Conservation (phyloP, 2,888 invertebrate species). For the Sarcophaga subvicina region DNA sequence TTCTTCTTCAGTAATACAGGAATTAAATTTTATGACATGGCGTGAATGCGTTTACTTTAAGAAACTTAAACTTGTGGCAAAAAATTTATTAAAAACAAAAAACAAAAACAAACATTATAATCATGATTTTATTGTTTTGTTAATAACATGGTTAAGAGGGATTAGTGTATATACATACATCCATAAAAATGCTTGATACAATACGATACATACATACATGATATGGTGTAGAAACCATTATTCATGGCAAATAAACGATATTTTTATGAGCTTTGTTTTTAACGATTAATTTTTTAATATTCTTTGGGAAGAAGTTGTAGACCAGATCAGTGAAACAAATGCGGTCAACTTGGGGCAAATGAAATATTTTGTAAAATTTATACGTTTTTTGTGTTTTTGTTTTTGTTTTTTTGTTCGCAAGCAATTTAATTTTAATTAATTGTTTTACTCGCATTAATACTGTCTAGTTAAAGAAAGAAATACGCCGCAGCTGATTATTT, state of each 20-base stretch:
- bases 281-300: conserved; percentile 37
- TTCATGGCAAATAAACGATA: conserved; percentile 58
- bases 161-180: not conserved
- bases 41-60: no score
- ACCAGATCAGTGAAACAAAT: not conserved
- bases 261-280: conserved; percentile 59
- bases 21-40: no score
- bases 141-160: conserved; percentile 48
- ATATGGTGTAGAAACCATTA: conserved; percentile 40
- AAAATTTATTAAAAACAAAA: no score
- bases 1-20: no score
- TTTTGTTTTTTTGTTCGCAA: conserved; percentile 30
- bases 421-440: conserved; percentile 62
- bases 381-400: conserved; percentile 25
- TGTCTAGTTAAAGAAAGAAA: not conserved
- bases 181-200: conserved; percentile 53
- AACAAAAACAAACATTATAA: not conserved
- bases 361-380: no score
- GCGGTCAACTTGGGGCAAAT: no score
- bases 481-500: conserved; percentile 56
- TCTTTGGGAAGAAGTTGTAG: conserved; percentile 42
- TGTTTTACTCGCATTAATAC: conserved; percentile 35
- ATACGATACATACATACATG: conserved; percentile 14
- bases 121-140: conserved; percentile 16
- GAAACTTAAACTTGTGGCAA: no score